These are phyloP conservation scores for Matsumyia berberina DNA, from an alignment of 2,888 invertebrate species.

Conservation along the genomic window DNA sequence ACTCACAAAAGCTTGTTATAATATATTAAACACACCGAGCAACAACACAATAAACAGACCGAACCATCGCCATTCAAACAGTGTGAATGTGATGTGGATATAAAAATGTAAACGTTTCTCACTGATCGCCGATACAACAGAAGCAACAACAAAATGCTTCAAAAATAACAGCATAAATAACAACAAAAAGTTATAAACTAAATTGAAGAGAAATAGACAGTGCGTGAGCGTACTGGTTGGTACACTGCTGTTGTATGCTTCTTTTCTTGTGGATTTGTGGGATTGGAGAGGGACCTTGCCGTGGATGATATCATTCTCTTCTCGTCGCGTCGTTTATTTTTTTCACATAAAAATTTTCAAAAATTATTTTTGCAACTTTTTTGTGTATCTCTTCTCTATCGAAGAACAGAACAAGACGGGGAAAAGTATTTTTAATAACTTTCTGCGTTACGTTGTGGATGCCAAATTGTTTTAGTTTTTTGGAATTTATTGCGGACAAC, in stretches of 20 bases:
- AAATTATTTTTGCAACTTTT: slow-evolving; percentile 59
- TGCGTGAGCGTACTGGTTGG: slow-evolving; percentile 64
- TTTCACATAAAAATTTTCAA: slow-evolving; percentile 23
- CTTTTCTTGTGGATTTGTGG: slow-evolving; percentile 30
- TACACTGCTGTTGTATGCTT: slow-evolving; percentile 36
- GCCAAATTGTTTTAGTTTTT: not conserved
- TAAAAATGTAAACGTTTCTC: slow-evolving; percentile 40
- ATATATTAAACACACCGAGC: slow-evolving; percentile 17
- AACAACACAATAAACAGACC: slow-evolving; percentile 24
- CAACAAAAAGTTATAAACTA: slow-evolving; percentile 40
- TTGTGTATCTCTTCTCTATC: slow-evolving; percentile 38
- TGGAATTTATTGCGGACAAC: not conserved
- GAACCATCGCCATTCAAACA: slow-evolving; percentile 19
- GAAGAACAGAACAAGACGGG: not conserved
- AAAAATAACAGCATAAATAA: slow-evolving; percentile 50
- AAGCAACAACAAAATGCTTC: slow-evolving; percentile 18
- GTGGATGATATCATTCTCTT: slow-evolving; percentile 72
- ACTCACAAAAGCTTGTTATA: slow-evolving; percentile 45
- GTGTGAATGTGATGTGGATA: slow-evolving; percentile 46
- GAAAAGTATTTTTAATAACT: slow-evolving; percentile 13
- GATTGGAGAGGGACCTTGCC: slow-evolving; percentile 57
- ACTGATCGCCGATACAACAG: slow-evolving; percentile 43
- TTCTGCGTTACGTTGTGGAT: not conserved
- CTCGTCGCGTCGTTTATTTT: slow-evolving; percentile 9
- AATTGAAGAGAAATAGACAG: slow-evolving; percentile 52